phyloP scores from a whole-genome alignment of 2,888 invertebrate genomes.

The Octonoba sinensis region DNA sequence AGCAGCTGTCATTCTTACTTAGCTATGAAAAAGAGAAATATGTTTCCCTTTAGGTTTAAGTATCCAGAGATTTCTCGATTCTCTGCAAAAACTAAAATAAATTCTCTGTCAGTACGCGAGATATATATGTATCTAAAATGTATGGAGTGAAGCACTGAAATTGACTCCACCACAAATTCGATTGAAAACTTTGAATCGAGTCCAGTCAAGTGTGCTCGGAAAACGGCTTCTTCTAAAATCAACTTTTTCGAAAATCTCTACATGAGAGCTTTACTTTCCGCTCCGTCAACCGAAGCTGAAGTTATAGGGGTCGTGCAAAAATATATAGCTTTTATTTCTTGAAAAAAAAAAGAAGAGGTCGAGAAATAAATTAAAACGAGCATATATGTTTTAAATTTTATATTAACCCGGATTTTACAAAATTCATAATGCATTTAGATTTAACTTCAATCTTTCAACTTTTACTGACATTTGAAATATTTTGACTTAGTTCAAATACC shows the following conservation, averaged over 20 bases:
- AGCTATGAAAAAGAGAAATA: not conserved
- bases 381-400: no score
- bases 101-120: constrained; percentile 4
- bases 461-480: no score
- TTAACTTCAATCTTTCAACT: no score
- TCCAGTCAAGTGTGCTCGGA: constrained; percentile 30
- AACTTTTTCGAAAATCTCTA: constrained; percentile 51
- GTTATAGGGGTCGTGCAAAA: constrained; percentile 39
- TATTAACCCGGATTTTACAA: no score
- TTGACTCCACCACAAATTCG: constrained; percentile 41
- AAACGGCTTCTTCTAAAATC: constrained; percentile 45
- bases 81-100: constrained; percentile 13
- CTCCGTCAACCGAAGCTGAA: constrained; percentile 34
- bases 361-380: no score
- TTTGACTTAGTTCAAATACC: no score
- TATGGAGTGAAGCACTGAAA: constrained; percentile 7
- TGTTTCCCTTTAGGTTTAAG: constrained; percentile 21
- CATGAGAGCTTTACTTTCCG: constrained; percentile 56
- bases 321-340: constrained; percentile 18
- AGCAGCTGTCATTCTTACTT: constrained; percentile 22
- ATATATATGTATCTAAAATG: constrained; percentile 8
- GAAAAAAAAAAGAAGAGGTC: no score
- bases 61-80: constrained; percentile 12
- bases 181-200: constrained; percentile 57
- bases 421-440: no score